Base-by-base conservation (phyloP, 2,797 vertebrate species). In the Xenops minutus region DNA sequence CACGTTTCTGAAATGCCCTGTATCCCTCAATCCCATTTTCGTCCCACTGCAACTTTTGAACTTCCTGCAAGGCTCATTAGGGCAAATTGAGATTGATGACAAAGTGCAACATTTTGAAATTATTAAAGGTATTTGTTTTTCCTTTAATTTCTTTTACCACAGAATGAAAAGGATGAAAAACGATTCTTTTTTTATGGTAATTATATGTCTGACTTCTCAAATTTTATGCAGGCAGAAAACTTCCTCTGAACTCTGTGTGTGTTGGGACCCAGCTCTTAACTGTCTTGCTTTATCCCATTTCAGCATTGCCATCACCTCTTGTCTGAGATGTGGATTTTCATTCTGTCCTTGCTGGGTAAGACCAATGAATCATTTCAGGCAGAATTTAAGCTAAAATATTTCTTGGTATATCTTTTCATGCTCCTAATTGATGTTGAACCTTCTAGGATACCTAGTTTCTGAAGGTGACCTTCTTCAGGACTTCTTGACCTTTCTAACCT, bases 81-180 rank as follows among this genome's bases (percentile, higher is more conserved):
- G 56, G 71, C 73, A 92, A 94, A 84, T 87, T 80, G 62, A 95
- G 92, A 97, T 95, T 94, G 91, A 96, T 97, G 95, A 92, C 64
- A 64, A 74, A 83, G 85, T 26, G 54, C 77, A 76, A 37, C 59
- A 62, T 93, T 97, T 94, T 93, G 69, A 94, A 96, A 85, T 95
- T 97, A 93, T 93, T 94, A 85, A 78, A 95, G 78, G 81, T 84
- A 87, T 95, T 95, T 96, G 59, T 39, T 94, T 95, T 91, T 62
- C 64, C 41, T 91, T 88, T 90, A 66, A 55, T 75, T 93, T 92
- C 36, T 92, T 82, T 71, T 48, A 62, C 84, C 58, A 76, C 83
- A 88, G 44, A 86, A 84, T 72, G 75, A 91, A 88, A 87, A 79
- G 75, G 67, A 88, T 90, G 78, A 91, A 91, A 94, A 94, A 91